A percentile compares a stretch with the other conserved stretches of the same genome.
phyloP scores from a whole-genome alignment of 2,888 invertebrate genomes.

The Oxyscelio sp. region DNA sequence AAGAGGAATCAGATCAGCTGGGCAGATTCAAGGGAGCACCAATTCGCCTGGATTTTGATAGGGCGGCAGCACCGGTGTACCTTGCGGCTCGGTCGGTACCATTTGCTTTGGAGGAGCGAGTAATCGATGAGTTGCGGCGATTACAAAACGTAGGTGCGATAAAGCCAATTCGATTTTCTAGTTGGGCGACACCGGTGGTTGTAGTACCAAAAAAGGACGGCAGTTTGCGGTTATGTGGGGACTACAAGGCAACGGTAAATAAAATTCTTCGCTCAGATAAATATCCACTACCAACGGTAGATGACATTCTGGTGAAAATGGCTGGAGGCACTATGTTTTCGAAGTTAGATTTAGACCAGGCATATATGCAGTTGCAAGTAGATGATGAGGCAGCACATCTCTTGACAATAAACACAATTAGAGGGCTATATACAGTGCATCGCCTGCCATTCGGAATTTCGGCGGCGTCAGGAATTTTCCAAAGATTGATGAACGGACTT shows the following conservation, averaged over 20 bases:
- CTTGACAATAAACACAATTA: constrained; percentile 16
- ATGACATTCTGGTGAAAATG: constrained; percentile 16
- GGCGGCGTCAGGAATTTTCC: constrained; percentile 61
- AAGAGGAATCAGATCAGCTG: constrained; percentile 2
- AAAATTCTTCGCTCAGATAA: not conserved
- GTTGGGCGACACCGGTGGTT: constrained; percentile 43
- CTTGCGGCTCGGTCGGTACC: constrained; percentile 3
- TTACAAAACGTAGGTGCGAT: constrained; percentile 14
- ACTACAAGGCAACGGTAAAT: constrained; percentile 13
- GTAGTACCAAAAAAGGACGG: constrained; percentile 1
- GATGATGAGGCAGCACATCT: not conserved
- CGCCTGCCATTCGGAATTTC: constrained; percentile 77
- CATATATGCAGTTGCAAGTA: not conserved
- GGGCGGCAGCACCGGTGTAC: constrained; percentile 18
- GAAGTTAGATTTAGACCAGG: constrained; percentile 13
- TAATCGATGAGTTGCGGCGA: constrained; percentile 14
- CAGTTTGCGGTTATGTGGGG: not conserved
- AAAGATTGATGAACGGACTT: constrained; percentile 67
- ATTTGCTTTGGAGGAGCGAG: constrained; percentile 8
- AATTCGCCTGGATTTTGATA: constrained; percentile 3
- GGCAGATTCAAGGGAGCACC: constrained; percentile 24
- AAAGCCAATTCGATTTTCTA: constrained; percentile 19
- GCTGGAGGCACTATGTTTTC: constrained; percentile 20
- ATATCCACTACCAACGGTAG: constrained; percentile 11
- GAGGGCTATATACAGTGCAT: constrained; percentile 55